Evolutionary conservation across 1,140 invertebrate species (phyloP), one percentile per base, ranked within the genome.

Genomic region (Leptopilina clavipes): DNA sequence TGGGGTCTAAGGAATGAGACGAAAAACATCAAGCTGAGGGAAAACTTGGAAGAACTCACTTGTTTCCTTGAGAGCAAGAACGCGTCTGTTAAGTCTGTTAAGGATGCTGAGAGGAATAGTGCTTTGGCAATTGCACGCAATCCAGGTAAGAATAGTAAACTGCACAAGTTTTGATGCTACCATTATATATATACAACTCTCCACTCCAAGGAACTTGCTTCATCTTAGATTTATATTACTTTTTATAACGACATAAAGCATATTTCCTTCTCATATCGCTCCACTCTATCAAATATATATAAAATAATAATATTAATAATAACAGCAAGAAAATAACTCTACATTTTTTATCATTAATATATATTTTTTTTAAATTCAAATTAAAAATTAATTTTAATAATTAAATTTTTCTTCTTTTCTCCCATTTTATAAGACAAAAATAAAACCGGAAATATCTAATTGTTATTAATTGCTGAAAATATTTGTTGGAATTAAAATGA

Each of bases 1-100:
- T 94, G 94, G 87, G 90, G 90, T 45, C 87, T 96, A 74, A 92
- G 92, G 78, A 95, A 95, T 86, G 94, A 95, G 77, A 95, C 95
- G 76, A 93, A 93, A 86, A 94, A 94, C 84, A 88, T 91, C 75
- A 92, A 92, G 82, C 92, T 95, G 74, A 92, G 92, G 77, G 91
- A 92, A 75, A 92, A 93, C 31, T 89, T 95, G 56, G 93, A 94
- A 59, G 90, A 93, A 54, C 91, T 95, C 43, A 93, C 92, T 74
- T 96, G 95, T 86, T 92, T 93, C 84, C 90, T 94, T 83, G 93
- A 93, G 74, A 87, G 77, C 71, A 86, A 84, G 82, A 87, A 89
- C 77, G 73, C 78, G 44, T 86, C 85, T 76, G 74, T 84, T 78
- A 85, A 88, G 73, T 75, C 76, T 17, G 85, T 79, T 71, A 82